Base-by-base conservation (phyloP, 1,140 invertebrate species). In the Drosophila kohkoa region DNA sequence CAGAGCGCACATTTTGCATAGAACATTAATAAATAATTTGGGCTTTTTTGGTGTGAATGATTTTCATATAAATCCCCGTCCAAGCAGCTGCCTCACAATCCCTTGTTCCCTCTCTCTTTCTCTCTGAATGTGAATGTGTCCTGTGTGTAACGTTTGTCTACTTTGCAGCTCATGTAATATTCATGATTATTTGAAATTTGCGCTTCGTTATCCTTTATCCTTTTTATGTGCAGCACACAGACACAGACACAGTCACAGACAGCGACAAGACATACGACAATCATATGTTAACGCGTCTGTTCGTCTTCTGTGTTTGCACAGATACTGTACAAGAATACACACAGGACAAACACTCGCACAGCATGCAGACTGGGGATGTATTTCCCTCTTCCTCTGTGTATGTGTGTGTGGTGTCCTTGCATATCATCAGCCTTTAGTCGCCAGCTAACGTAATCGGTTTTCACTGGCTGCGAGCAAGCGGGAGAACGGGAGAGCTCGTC, bases 101-200 rank as follows among this genome's bases (percentile, higher is more conserved):
- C 2, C 30, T 8, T 5, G 1, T 3, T 41, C 15, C 11, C 62
- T 32, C 2, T 13, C 3, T 16, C 28, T 13, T 16, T n/a, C 1
- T 28, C 8, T 41, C 46, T 15, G 7, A 0, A 8, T 38, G 52
- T 45, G 35, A 64, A 57, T 63, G 49, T 58, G 52, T 63, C 67
- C 58, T 79, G 48, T 80, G 67, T 73, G 66, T 55, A 66, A 59
- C 80, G 76, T 74, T 82, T 83, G 83, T 88, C 85, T 87, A 88
- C 77, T 88, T 58, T 77, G 77, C 77, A 83, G 83, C 83, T 88
- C 80, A 87, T 87, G 83, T 87, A 88, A 87, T 88, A 88, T 87
- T 87, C 83, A 87, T 87, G 83, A 87, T 88, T 87, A 87, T 87
- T 87, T 87, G 83, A 87, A 87, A 87, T 87, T 87, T 87, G 83